Percentiles rank a stretch among this genome's conserved stretches.
Evolutionary conservation across 2,113 vertebrate genomes (phyloP).

Genomic region (Piaya cayana): DNA sequence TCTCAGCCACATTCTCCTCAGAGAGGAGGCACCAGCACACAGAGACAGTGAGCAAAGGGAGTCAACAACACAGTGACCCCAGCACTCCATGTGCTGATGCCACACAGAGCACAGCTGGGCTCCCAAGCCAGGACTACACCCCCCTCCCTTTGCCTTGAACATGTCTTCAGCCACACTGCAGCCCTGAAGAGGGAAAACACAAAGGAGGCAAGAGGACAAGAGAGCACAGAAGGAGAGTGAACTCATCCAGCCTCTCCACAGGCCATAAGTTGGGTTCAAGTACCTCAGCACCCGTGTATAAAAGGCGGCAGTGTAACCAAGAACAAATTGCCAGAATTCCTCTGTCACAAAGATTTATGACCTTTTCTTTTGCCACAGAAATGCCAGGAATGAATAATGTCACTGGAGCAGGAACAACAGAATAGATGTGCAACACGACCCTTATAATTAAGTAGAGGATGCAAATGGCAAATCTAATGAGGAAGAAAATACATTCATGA

Average conservation of each 20-base stretch:
- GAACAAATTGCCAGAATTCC: background rate
- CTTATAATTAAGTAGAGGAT: slow-evolving; percentile 35
- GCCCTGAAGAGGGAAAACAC: background rate
- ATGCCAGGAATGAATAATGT: background rate
- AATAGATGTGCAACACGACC: background rate
- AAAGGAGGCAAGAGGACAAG: fast-evolving
- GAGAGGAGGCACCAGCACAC: fast-evolving
- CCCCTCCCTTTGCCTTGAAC: background rate
- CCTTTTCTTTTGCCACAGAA: background rate
- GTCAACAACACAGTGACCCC: background rate
- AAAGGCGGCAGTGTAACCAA: background rate
- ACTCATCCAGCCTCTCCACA: fast-evolving
- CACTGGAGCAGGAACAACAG: background rate
- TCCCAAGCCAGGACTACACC: background rate
- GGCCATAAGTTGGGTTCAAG: background rate
- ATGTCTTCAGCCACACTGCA: fast-evolving
- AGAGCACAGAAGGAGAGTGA: background rate
- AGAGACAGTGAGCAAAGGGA: background rate
- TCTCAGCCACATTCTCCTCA: background rate
- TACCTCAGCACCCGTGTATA: background rate
- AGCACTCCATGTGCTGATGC: fast-evolving
- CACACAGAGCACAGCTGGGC: too few relatives aligned
- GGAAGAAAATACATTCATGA: background rate
- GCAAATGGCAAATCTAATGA: slow-evolving; percentile 27
- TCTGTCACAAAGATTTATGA: slow-evolving; percentile 28